Conservation (phyloP, 2,888 invertebrate genomes). For the Drosophila kanekoi region DNA sequence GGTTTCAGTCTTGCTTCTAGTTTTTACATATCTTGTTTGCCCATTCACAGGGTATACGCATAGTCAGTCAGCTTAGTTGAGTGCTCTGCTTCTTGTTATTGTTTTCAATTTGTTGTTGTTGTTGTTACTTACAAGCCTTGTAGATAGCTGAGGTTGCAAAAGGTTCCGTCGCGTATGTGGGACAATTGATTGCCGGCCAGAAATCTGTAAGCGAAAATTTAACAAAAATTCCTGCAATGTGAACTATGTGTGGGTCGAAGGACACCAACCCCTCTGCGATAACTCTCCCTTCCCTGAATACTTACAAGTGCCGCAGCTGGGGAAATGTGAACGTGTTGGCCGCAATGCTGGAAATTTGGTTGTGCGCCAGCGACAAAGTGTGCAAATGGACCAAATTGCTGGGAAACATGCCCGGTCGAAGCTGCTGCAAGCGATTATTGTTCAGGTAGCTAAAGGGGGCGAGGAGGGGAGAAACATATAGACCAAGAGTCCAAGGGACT, state of each 20-base stretch:
- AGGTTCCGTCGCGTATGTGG: slow-evolving; percentile 85
- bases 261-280: too few relatives aligned
- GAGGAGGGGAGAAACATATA: background rate
- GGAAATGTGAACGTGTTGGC: slow-evolving; percentile 83
- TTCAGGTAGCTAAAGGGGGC: slow-evolving; percentile 82
- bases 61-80: slow-evolving; percentile 2
- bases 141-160: slow-evolving; percentile 85
- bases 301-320: slow-evolving; percentile 85
- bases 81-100: background rate
- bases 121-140: slow-evolving; percentile 82
- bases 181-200: slow-evolving; percentile 86
- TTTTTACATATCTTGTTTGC: background rate
- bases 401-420: slow-evolving; percentile 83
- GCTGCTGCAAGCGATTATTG: slow-evolving; percentile 83
- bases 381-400: slow-evolving; percentile 79
- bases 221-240: slow-evolving; percentile 12
- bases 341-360: slow-evolving; percentile 82
- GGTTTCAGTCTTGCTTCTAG: background rate
- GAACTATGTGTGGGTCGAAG: background rate
- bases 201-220: slow-evolving; percentile 84
- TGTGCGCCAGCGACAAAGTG: slow-evolving; percentile 86
- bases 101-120: background rate
- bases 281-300: slow-evolving; percentile 37
- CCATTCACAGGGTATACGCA: slow-evolving; percentile 18
- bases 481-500: background rate